Evolutionary conservation across 2,888 invertebrate genomes (phyloP), one percentile per base, ranked within the genome.

Genomic region (Tolmerus cingulatus): DNA sequence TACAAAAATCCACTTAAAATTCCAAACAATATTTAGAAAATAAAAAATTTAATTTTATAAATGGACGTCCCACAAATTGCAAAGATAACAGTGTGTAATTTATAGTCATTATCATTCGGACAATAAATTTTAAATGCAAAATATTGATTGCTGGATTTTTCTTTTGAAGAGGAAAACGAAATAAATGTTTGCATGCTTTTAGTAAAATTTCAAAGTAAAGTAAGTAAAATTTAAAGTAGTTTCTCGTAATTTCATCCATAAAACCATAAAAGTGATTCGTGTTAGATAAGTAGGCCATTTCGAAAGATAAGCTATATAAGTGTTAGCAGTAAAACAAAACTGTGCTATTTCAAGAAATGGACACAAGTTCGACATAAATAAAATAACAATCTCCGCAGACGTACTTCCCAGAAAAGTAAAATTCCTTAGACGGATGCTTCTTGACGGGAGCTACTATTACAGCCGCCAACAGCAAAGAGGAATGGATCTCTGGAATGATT

Each of bases 381-480:
- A 23, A 66, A 12, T 23, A 66, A 66, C 23, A 66, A 66, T 66
- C 66, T 23, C 7, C 27, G 12, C 66, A 23, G 66, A 66, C 66
- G 19, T 66, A 66, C 66, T 85, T 74, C 85, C 74, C 40, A 46
- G 74, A 85, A 85, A 74, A 19, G 74, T 34, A 30, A 85, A 84
- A 85, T 74, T 74, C 46, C 40, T 74, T 5, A 74, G 57, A 34
- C 74, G 27, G 12, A 27, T 76, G 74, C 43, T 37, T 7, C 82
- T 86, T 86, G 85, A 88, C 82, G 86, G 57, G 86, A 86, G 88
- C 88, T 88, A 88, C 88, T 84, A 88, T 88, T 86, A 88, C 55
- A 46, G 43, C 66, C 77, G 74, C 74, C 74, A 85, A 74, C 51
- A 19, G 55, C 51, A 77, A 43, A 27, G 37, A 46, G 37, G 23